Evolutionary conservation across 1,140 invertebrate species (phyloP), one percentile per base, ranked within the genome.

Genomic region (Callitettix versicolor): DNA sequence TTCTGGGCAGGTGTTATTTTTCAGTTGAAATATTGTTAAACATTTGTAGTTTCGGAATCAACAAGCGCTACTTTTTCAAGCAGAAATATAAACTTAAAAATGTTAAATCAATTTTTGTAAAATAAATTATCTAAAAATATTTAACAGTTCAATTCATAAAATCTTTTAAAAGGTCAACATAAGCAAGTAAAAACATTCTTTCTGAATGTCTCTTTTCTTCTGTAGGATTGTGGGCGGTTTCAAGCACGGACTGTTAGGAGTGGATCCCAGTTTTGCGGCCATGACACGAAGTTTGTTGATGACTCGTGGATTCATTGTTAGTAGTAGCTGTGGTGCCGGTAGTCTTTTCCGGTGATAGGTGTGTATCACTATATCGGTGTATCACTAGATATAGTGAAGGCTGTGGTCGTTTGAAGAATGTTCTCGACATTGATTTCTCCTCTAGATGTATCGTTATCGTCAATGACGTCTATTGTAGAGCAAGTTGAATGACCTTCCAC

Each of bases 321-420:
- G 43, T 36, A 22, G 41, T 34, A 14, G 40, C 24, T 21, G 40
- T 53, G n/a, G 21, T 15, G 14, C 30, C 41, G 7, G 50, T n/a
- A n/a, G 36, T 18, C 15, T 44, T 54, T 42, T 54, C 49, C 21
- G 49, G 49, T 6, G 49, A 52, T 14, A 38, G 4, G 17, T 38
- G 36, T n/a, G n/a, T n/a, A n/a, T n/a, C n/a, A 12, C 33, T 52
- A 24, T 22, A 14, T 38, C 52, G 17, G 5, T 38, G 52, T 44
- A 4, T 42, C 30, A 7, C 22, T 17, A 2, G 53, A 55, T 22
- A 55, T 55, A 7, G 63, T 64, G 50, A 63, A 64, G 18, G 62
- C 62, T 1, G 63, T 65, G 9, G 64, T 65, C 18, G 58, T 58
- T 47, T 57, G 36, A 1, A 47, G 47, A 55, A 20, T 59, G n/a